Percentiles rank a stretch among this genome's conserved stretches.
Conservation (phyloP, 2,113 vertebrate genomes). For the Forbesichthys agassizii region DNA sequence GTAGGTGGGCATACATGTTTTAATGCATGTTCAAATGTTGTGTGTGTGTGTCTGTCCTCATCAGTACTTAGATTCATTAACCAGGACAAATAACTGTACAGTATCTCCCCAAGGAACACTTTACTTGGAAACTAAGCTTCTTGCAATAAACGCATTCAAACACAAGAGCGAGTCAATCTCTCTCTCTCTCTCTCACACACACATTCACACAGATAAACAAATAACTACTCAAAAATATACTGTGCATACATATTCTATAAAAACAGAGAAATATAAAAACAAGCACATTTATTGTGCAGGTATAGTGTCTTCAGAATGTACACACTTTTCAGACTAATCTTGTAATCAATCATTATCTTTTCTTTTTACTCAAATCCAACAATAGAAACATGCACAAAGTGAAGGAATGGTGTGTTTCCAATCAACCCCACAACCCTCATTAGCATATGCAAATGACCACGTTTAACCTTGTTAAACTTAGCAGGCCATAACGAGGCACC, state of each 20-base stretch:
- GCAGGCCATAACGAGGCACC: neutral
- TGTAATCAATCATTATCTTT: no score
- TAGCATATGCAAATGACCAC: conserved; percentile 44
- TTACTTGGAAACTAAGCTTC: conserved; percentile 32
- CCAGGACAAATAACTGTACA: conserved; percentile 45
- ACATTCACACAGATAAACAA: neutral
- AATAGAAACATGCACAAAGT: neutral
- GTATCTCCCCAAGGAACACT: conserved; percentile 25
- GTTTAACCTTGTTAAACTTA: conserved; percentile 6
- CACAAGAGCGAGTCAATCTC: neutral
- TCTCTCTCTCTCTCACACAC: neutral
- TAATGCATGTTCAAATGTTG: neutral
- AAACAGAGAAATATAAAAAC: no score
- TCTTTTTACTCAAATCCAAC: no score
- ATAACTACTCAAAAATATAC: conserved; percentile 1
- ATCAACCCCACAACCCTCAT: conserved; percentile 28
- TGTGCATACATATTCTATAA: no score
- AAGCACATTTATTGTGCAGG: no score
- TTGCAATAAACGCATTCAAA: conserved; percentile 5
- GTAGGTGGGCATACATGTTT: no score
- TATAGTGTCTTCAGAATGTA: neutral
- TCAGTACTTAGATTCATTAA: conserved; percentile 32
- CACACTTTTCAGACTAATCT: neutral
- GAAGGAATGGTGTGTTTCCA: conserved; percentile 24
- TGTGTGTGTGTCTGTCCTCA: conserved; percentile 21